Evolutionary conservation across 2,113 vertebrate species (phyloP), one percentile per base, ranked within the genome.

Genomic region (Spea bombifrons): DNA sequence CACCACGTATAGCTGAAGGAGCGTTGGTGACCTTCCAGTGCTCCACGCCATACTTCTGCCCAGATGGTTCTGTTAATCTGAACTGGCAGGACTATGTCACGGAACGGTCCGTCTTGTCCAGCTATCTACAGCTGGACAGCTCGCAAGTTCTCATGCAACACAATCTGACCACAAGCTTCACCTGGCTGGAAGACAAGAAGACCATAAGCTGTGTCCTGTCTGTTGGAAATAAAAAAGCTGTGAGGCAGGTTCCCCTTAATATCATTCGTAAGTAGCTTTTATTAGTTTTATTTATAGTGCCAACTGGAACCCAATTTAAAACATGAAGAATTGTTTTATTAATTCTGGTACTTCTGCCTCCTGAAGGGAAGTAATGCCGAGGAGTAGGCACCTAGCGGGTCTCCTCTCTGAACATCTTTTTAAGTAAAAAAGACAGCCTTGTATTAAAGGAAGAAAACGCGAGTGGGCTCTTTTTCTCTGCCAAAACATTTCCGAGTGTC

Each of bases 171-270:
- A 82, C 75, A 6, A 13, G 81, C 49, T 81, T 89, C 44, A 86
- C 89, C 65, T 92, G 91, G 92, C 80, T 73, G 81, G 88, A 93
- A n/a, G 86, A 93, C 0, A 66, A 76, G 64, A 87, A 67, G 44
- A 82, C 5, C 0, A 65, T 93, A 66, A 3, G 48, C 59, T 93
- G 92, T 0, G 44, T 80, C 13, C 9, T 89, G 3, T 83, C 83
- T 0, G 4, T 65, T 0, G 84, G 86, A 2, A 2, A 45, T 0
- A 16, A 4, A 7, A 81, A 0, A 9, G 52, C 8, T 0, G 46
- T 45, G 0, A 0, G 4, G 0, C 68, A 90, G 69, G 8, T 91
- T 0, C 3, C 0, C 9, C 87, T 93, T 49, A 67, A 59, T 12
- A 90, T 92, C 78, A 81, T 84, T 72, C 68, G 91, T 92, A 86